Percentiles rank a stretch among this genome's conserved stretches.
These are phyloP conservation scores for Sebastes iracundus DNA, from an alignment of 2,797 vertebrate genomes.

Conservation along the genomic window DNA sequence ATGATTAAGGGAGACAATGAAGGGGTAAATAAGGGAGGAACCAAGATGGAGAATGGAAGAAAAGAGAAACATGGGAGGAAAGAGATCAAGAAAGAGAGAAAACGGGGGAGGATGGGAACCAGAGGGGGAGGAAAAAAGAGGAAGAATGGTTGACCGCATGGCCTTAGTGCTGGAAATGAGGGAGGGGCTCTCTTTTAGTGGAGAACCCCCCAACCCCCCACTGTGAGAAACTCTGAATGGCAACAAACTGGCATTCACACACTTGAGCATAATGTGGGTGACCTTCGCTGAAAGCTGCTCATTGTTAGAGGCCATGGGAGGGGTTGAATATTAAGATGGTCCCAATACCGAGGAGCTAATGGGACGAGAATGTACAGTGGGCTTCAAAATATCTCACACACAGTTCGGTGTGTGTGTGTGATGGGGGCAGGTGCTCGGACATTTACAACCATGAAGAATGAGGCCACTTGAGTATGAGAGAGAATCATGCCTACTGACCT, in stretches of 20 bases:
- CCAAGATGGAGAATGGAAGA: conserved; percentile 1
- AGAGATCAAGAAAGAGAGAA: not conserved
- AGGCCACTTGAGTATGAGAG: not conserved
- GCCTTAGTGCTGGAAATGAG: conserved; percentile 29
- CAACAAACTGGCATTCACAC: conserved; percentile 2
- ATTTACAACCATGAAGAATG: conserved; percentile 22
- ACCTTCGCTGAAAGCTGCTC: conserved; percentile 63
- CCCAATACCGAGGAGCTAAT: not conserved
- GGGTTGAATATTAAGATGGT: conserved; percentile 40
- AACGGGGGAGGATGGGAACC: not conserved
- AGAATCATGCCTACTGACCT: conserved; percentile 11
- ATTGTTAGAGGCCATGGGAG: conserved; percentile 62
- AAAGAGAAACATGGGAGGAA: not conserved
- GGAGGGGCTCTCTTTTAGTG: conserved; percentile 21
- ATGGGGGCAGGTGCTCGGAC: conserved; percentile 20
- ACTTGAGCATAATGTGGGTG: conserved; percentile 48
- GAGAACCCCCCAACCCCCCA: conserved; percentile 3
- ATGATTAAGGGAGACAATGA: not conserved
- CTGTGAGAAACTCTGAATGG: conserved; percentile 55
- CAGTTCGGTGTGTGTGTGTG: not conserved
- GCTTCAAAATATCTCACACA: not conserved
- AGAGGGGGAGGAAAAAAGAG: not conserved
- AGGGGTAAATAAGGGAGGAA: not conserved
- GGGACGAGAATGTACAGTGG: not conserved
- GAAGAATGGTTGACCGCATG: conserved; percentile 55